These are phyloP conservation scores for Batillaria attramentaria DNA, from an alignment of 1,140 invertebrate genomes.

Conservation along the genomic window DNA sequence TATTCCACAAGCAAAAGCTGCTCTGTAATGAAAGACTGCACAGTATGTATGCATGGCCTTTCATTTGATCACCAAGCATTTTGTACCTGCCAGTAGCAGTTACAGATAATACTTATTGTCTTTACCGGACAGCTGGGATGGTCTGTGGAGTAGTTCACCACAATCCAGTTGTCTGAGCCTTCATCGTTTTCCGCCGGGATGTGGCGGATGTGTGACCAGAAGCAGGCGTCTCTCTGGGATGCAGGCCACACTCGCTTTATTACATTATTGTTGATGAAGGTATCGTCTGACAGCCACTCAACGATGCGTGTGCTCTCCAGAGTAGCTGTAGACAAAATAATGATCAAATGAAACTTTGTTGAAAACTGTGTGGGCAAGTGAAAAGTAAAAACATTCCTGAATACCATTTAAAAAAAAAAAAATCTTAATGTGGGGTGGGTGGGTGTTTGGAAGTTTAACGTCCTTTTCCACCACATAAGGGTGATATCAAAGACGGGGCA, in stretches of 20 bases:
- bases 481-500: no score
- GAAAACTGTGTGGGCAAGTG: neutral
- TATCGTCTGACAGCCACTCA: conserved; percentile 88
- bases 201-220: conserved; percentile 97
- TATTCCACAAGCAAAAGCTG: no score
- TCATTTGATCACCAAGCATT: no score
- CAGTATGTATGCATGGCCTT: no score
- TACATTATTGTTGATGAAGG: conserved; percentile 68
- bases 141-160: conserved; percentile 95
- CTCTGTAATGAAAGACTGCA: no score
- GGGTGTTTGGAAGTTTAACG: no score
- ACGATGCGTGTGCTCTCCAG: conserved; percentile 91
- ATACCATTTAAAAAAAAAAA: neutral
- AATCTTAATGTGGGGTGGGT: no score
- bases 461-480: no score
- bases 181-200: conserved; percentile 66
- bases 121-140: conserved; percentile 87
- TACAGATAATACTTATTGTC: conserved; percentile 71
- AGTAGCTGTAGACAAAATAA: conserved; percentile 78
- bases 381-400: neutral
- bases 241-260: conserved; percentile 99
- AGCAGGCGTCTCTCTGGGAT: conserved; percentile 96
- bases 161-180: conserved; percentile 81
- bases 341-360: neutral
- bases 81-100: no score